Evolutionary conservation across 2,888 invertebrate genomes (phyloP), one percentile per base, ranked within the genome.

Genomic region (Xestia sexstrigata): DNA sequence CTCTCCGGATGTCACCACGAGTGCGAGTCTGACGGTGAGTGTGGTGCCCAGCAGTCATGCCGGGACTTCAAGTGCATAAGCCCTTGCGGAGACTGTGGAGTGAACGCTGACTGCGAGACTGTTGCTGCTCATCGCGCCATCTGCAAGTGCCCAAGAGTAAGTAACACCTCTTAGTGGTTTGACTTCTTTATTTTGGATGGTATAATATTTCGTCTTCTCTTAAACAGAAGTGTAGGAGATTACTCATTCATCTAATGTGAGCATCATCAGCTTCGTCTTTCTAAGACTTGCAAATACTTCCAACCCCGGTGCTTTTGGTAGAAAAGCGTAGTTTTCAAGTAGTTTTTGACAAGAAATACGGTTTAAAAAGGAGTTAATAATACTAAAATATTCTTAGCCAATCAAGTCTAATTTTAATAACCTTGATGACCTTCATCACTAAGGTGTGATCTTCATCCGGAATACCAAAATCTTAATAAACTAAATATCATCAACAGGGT

Each of bases 1-100:
- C 92, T 98, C 70, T 93, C 96, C 45, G 98, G 98, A 2, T 99
- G 99, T 90, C 97, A 98, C 20, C 98, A 98, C 91, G 98, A 99
- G 94, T 98, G 98, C 90, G 98, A 98, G 76, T 97, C 97, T 15
- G 98, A 98, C 91, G 95, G 96, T 45, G 98, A 98, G 88, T 98
- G 98, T 90, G 97, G 97, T 3, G 93, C 97, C 30, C 97, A 98
- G 84, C 97, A 98, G 86, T 97, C 98, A 76, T 99, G 99, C 91
- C 97, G 98, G 76, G 97, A 97, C 89, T 98, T 97, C 95, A 98
- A 97, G 91, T 99, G 99, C 91, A 97, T 97, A 83, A 98, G 97
- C 87, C 98, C 98, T 0, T 99, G 99, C 93, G 96, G 97, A 58
- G 97, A 97, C 85, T 99, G 99, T 88, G 99, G 98, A 20, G 97